Conservation (phyloP, 2,113 vertebrate species). For the Rhizomys pruinosus region DNA sequence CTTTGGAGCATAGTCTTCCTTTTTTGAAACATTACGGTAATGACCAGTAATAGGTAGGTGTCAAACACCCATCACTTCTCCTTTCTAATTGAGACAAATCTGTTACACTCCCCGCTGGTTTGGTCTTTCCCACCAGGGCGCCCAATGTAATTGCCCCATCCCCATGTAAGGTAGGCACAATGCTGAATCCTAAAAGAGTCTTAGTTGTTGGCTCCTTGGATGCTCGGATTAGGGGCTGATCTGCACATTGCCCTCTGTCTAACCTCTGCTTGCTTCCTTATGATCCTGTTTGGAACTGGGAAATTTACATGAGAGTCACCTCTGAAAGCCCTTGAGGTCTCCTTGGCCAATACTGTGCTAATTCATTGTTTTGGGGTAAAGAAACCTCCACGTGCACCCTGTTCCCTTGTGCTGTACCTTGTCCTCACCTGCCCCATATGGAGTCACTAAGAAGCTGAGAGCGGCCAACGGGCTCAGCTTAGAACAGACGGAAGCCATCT, state of each 20-base stretch:
- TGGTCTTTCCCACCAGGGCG: neutral
- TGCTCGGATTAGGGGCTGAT: rapidly evolving
- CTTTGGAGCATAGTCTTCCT: conserved; percentile 32
- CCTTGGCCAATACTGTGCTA: conserved; percentile 18
- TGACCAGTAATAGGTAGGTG: conserved; percentile 48
- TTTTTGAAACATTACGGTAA: conserved; percentile 36
- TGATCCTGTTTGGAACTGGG: neutral
- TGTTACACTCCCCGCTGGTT: neutral
- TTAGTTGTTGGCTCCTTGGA: neutral
- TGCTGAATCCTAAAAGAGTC: neutral
- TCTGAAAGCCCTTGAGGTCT: conserved; percentile 49
- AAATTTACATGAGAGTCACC: conserved; percentile 32
- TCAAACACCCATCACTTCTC: conserved; percentile 30
- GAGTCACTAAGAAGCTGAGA: neutral
- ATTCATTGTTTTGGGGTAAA: conserved; percentile 24
- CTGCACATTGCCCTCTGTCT: neutral
- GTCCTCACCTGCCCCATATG: neutral
- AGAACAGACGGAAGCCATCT: neutral
- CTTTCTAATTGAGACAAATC: conserved; percentile 53
- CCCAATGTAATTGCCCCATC: neutral
- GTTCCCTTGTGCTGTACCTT: neutral
- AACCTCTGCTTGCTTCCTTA: neutral
- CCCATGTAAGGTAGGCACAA: neutral
- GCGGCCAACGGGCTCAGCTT: neutral
- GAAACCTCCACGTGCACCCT: neutral